Evolutionary conservation across 1,140 invertebrate genomes (phyloP), one percentile per base, ranked within the genome.

Genomic region (Drosophila malerkotliana): DNA sequence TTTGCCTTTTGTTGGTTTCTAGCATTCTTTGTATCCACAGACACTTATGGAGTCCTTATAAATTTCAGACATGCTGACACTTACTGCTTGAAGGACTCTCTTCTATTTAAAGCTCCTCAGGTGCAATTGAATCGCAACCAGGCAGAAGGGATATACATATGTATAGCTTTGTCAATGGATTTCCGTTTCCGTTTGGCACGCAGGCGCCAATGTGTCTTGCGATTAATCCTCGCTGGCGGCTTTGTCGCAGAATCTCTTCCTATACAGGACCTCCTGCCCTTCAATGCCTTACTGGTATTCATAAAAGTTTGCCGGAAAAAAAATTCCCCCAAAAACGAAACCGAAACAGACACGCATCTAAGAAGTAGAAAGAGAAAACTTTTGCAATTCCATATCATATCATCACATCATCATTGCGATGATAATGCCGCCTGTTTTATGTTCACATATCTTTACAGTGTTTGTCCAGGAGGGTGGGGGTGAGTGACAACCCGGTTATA

Each of bases 301-400:
- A 87, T 72, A 88, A 87, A 87, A 83, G 14, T 88, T 87, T 81
- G 54, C 47, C 48, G 61, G 64, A 77, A 56, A 77, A 52, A 18
- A 51, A 39, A 26, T 45, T 14, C 7, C 45, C 28, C 64, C 61
- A 48, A 37, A 55, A 57, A 12, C 30, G 47, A 71, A 61, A 73
- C 59, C 32, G 34, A 60, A 48, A 60, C 21, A 54, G 14, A 37
- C 24, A 28, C 26, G 39, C 3, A 44, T 32, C 41, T 45, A 4
- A 34, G 53, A 9, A 51, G 44, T 57, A 77, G 62, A 47, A 52
- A 68, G 55, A 68, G 66, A 47, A 84, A 90, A 90, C 64, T 90
- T 90, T 90, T 61, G 79, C 79, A 77, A 89, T 84, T 84, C 69
- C 79, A 84, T 90, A 90, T 90, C 77, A 75, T 89, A 88, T 88